These are phyloP conservation scores for Drosophila nannoptera DNA, from an alignment of 1,140 invertebrate species.

Conservation along the genomic window DNA sequence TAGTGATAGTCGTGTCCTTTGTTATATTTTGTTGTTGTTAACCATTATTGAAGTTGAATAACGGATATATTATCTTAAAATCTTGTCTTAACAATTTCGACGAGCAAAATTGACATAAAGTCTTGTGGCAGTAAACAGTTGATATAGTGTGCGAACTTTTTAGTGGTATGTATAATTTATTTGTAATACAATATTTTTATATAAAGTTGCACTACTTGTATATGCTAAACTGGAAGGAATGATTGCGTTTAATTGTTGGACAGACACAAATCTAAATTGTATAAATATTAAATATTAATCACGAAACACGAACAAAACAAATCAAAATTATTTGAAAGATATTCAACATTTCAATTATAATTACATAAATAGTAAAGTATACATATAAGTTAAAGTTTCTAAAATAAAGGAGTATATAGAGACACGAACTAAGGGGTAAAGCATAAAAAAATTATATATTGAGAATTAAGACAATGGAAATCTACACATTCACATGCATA, in stretches of 20 bases:
- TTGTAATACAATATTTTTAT: conserved; percentile 69
- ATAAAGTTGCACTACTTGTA: conserved; percentile 68
- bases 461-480: conserved; percentile 15
- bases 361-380: conserved; percentile 26
- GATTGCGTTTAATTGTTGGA: conserved; percentile 73
- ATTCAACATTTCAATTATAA: conserved; percentile 23
- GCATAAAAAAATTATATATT: not conserved
- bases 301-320: conserved; percentile 16
- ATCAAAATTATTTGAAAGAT: conserved; percentile 15
- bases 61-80: conserved; percentile 7
- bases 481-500: not conserved
- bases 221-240: conserved; percentile 72
- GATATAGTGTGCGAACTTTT: conserved; percentile 33
- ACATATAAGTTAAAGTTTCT: conserved; percentile 16
- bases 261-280: conserved; percentile 56
- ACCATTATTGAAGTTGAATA: conserved; percentile 13
- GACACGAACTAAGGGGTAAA: conserved; percentile 1
- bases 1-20: no score
- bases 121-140: conserved; percentile 65
- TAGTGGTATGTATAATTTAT: conserved; percentile 52
- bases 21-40: not conserved
- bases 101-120: conserved; percentile 67
- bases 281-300: conserved; percentile 34
- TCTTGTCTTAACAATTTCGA: conserved; percentile 46
- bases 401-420: conserved; percentile 14